phyloP scores from a whole-genome alignment of 2,888 invertebrate species.

The Sarcophaga variegata region DNA sequence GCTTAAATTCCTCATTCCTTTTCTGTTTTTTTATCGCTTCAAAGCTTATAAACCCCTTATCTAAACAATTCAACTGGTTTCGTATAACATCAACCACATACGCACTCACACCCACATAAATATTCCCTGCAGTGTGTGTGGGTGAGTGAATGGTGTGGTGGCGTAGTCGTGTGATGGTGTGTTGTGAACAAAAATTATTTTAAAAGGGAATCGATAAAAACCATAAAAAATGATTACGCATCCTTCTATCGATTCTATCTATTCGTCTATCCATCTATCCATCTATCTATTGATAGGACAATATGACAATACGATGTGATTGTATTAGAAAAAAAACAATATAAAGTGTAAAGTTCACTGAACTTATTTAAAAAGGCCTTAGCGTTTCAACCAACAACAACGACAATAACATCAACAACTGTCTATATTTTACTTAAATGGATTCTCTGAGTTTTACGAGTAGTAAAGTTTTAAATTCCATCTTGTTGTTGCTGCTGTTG shows the following conservation, averaged over 20 bases:
- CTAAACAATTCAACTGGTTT: neutral
- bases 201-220: constrained; percentile 51
- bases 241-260: neutral
- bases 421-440: neutral
- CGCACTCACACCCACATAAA: no score
- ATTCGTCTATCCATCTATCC: neutral
- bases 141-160: no score
- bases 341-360: constrained; percentile 61
- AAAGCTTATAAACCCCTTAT: neutral
- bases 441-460: neutral
- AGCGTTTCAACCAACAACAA: neutral
- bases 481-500: constrained; percentile 15
- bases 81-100: neutral
- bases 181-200: constrained; percentile 9
- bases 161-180: neutral
- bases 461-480: constrained; percentile 34
- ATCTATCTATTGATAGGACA: constrained; percentile 33
- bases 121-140: neutral
- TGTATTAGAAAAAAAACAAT: constrained; percentile 20
- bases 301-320: constrained; percentile 41
- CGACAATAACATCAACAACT: neutral
- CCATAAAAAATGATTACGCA: constrained; percentile 58
- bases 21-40: neutral
- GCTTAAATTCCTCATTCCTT: neutral
- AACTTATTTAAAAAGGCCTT: constrained; percentile 63